Conservation (phyloP, 2,888 invertebrate genomes). For the Deladenus siricidicola region DNA sequence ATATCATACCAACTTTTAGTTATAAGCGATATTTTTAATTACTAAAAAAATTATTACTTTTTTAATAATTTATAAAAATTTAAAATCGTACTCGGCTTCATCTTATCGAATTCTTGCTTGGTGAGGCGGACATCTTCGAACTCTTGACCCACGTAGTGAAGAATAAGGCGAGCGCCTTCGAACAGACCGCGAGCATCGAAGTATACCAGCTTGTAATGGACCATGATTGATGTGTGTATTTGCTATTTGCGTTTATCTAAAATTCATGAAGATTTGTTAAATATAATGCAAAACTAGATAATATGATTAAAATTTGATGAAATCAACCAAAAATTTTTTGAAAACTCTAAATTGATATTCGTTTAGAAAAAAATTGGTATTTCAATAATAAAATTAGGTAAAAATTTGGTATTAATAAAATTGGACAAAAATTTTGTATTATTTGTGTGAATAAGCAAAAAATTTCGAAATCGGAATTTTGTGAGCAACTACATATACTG, state of each 20-base stretch:
- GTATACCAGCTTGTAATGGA: neutral
- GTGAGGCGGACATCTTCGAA: constrained; percentile 1
- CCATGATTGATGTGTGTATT: neutral
- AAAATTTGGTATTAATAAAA: no score
- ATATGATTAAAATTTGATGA: no score
- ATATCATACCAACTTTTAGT: no score
- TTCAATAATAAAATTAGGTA: no score
- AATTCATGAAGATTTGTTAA: neutral
- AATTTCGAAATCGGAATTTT: no score
- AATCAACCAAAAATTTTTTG: no score
- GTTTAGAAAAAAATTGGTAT: no score
- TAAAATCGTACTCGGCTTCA: neutral
- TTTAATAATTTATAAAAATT: neutral
- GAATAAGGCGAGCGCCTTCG: neutral
- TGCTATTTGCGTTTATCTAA: neutral
- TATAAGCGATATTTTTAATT: no score
- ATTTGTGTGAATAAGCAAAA: no score
- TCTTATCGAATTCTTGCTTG: neutral
- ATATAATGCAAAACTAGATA: neutral
- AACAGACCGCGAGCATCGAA: neutral
- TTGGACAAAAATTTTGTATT: no score
- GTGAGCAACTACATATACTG: no score
- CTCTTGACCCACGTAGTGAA: neutral
- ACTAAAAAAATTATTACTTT: neutral
- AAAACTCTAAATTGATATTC: no score